A percentile compares a stretch with the other conserved stretches of the same genome.
These are phyloP conservation scores for Scelioninae gen. 1 DNA, from an alignment of 2,888 invertebrate genomes.

Conservation along the genomic window DNA sequence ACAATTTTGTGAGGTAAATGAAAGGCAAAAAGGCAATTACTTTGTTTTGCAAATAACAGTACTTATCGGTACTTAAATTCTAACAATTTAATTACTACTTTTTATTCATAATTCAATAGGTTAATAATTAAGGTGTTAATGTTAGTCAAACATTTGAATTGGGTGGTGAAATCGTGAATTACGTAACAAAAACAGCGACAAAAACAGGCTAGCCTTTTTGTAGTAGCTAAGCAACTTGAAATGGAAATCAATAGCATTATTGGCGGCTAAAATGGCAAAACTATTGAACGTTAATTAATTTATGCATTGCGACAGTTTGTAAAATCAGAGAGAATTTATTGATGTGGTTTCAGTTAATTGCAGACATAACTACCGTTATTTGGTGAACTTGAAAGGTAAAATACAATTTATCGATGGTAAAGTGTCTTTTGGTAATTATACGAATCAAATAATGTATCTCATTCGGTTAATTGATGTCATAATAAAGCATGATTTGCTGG, in stretches of 20 bases:
- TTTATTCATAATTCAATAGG: background rate
- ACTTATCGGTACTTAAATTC: background rate
- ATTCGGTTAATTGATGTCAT: too few species aligned
- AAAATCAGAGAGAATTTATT: slow-evolving; percentile 19
- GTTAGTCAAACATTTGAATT: slow-evolving; percentile 13
- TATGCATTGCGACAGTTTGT: slow-evolving; percentile 29
- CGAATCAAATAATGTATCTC: too few species aligned
- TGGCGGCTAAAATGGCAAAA: slow-evolving; percentile 36
- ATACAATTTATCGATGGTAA: too few species aligned
- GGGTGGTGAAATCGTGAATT: slow-evolving; percentile 2
- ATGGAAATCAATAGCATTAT: slow-evolving; percentile 43
- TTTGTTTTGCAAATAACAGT: background rate
- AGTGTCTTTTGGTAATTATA: too few species aligned
- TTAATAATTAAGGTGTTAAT: background rate
- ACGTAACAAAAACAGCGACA: background rate
- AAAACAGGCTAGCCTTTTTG: slow-evolving; percentile 13
- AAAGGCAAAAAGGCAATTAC: background rate
- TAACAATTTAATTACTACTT: background rate
- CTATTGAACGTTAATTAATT: slow-evolving; percentile 33
- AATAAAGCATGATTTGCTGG: too few species aligned
- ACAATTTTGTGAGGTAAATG: background rate
- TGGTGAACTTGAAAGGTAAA: too few species aligned
- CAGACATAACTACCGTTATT: too few species aligned
- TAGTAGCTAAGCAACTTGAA: slow-evolving; percentile 28
- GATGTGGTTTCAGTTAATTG: too few species aligned